Percentiles rank a stretch among this genome's conserved stretches.
Evolutionary conservation across 2,113 vertebrate genomes (phyloP).

Genomic region (Archilochus colubris): DNA sequence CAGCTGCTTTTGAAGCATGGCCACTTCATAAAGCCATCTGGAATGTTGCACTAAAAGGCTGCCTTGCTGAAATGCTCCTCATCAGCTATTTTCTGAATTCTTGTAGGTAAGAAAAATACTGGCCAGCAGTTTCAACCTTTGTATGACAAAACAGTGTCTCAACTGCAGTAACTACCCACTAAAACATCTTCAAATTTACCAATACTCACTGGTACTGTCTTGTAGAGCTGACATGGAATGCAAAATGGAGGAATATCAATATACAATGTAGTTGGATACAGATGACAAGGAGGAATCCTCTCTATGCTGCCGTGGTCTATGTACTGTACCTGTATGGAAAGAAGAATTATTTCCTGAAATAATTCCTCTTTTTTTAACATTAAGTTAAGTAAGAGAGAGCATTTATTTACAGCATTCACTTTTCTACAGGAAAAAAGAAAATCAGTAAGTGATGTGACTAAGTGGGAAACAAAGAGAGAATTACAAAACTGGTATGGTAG

Average conservation of each 20-base stretch:
- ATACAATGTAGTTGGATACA: slow-evolving; percentile 86
- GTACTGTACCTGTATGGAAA: slow-evolving; percentile 79
- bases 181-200: neutral
- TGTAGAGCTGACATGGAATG: slow-evolving; percentile 86
- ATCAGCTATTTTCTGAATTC: neutral
- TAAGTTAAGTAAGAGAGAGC: neutral
- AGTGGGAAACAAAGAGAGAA: neutral
- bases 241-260: slow-evolving; percentile 85
- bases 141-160: neutral
- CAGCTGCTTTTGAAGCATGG: neutral
- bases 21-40: neutral
- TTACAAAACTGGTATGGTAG: neutral
- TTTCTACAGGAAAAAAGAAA: neutral
- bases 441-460: neutral
- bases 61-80: neutral
- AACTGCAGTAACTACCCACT: neutral
- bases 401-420: neutral
- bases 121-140: neutral
- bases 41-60: neutral
- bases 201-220: slow-evolving; percentile 82
- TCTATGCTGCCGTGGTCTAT: slow-evolving; percentile 87
- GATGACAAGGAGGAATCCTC: slow-evolving; percentile 88
- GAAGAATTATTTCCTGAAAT: neutral
- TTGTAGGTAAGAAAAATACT: neutral
- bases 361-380: neutral